Percentiles rank a stretch among this genome's conserved stretches.
phyloP scores from a whole-genome alignment of 1,140 invertebrate species.

The Neodiprion lecontei region DNA sequence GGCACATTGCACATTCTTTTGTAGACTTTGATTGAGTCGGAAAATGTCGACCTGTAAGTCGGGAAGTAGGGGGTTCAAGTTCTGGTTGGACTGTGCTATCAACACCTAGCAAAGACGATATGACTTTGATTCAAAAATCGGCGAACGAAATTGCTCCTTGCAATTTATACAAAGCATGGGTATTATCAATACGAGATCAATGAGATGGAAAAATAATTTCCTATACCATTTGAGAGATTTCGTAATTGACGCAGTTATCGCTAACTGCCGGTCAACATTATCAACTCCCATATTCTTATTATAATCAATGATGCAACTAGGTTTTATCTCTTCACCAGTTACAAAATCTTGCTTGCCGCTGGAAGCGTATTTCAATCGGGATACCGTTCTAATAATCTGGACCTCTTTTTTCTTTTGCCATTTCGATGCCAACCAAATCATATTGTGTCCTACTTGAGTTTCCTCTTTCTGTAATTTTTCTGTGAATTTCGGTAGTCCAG shows the following conservation, averaged over 20 bases:
- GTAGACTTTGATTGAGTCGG: too few species aligned
- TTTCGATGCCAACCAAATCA: constrained; percentile 29
- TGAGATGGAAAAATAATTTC: too few species aligned
- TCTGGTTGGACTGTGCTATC: neutral
- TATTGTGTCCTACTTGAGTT: too few species aligned
- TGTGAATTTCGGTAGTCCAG: too few species aligned
- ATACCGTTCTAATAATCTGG: constrained; percentile 18
- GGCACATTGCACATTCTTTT: too few species aligned
- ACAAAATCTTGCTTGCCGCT: constrained; percentile 26
- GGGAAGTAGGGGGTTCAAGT: too few species aligned
- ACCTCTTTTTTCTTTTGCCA: constrained; percentile 28
- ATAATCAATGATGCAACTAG: constrained; percentile 36
- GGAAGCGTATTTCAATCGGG: constrained; percentile 20
- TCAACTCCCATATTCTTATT: constrained; percentile 44
- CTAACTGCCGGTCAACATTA: constrained; percentile 28
- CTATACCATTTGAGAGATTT: constrained; percentile 38
- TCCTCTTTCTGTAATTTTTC: too few species aligned
- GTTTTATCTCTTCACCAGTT: constrained; percentile 33
- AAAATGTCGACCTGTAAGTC: too few species aligned
- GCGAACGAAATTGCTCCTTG: constrained; percentile 22
- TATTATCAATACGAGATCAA: too few species aligned
- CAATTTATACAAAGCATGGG: too few species aligned
- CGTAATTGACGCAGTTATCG: constrained; percentile 20
- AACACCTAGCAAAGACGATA: constrained; percentile 11
- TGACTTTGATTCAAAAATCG: constrained; percentile 13